phyloP scores from a whole-genome alignment of 2,888 invertebrate species.

The Malthinus flaveolus region DNA sequence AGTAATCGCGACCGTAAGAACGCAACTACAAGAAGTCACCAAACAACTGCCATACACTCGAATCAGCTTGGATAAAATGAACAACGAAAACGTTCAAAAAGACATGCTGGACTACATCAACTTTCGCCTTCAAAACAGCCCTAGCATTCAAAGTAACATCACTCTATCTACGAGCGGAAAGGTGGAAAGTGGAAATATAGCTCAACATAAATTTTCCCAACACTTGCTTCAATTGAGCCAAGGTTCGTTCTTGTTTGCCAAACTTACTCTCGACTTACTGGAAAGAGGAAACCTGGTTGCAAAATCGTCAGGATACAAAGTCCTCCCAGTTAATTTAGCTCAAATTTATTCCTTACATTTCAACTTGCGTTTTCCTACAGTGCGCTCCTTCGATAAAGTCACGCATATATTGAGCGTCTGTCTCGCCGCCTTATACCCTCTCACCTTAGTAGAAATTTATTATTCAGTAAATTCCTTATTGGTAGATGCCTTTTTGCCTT shows the following conservation, averaged over 20 bases:
- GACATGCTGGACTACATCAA: constrained; percentile 88
- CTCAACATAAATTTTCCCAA: constrained; percentile 79
- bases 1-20: constrained; percentile 83
- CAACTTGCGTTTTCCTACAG: constrained; percentile 88
- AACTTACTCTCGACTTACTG: constrained; percentile 87
- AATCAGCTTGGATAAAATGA: constrained; percentile 71
- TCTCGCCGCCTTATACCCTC: constrained; percentile 86
- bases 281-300: constrained; percentile 90
- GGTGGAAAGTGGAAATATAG: constrained; percentile 65
- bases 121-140: constrained; percentile 77
- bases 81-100: constrained; percentile 76
- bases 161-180: constrained; percentile 64
- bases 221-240: constrained; percentile 82
- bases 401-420: constrained; percentile 88
- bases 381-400: constrained; percentile 87
- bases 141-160: constrained; percentile 83
- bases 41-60: constrained; percentile 80
- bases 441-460: constrained; percentile 88
- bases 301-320: constrained; percentile 92
- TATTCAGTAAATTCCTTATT: constrained; percentile 89
- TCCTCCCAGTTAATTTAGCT: constrained; percentile 82
- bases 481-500: constrained; percentile 77
- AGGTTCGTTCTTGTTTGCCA: constrained; percentile 91
- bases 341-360: constrained; percentile 91
- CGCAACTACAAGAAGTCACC: constrained; percentile 79